Conservation (phyloP, 1,140 invertebrate genomes). For the Notospermus geniculatus region DNA sequence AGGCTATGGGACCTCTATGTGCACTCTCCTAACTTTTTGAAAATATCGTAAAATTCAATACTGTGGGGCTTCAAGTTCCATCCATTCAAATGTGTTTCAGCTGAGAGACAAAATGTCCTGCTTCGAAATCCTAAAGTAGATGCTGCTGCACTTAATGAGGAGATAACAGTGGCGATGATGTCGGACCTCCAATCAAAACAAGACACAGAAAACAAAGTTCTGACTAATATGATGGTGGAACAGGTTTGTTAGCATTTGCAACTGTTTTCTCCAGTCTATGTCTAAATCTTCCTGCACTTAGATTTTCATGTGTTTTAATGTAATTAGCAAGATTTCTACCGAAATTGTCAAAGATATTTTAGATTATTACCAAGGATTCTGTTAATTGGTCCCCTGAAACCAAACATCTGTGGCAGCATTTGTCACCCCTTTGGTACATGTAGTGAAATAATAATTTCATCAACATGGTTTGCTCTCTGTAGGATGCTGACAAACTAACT, state of each 20-base stretch:
- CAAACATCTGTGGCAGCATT: background rate
- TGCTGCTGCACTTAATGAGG: constrained; percentile 24
- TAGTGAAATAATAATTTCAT: no score
- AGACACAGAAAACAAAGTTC: constrained; percentile 25
- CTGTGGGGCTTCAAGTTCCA: no score
- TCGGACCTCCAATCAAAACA: constrained; percentile 43
- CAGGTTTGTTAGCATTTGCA: no score
- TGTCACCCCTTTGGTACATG: no score
- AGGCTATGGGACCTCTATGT: no score
- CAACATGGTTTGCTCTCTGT: constrained; percentile 25
- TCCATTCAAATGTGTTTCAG: no score
- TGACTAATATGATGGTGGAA: constrained; percentile 29
- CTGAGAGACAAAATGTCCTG: constrained; percentile 29
- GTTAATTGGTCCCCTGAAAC: background rate
- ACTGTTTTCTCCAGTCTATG: background rate
- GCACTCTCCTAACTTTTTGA: no score
- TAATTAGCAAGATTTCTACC: no score
- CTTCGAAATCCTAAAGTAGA: constrained; percentile 15
- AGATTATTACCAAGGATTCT: constrained; percentile 3
- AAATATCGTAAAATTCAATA: no score
- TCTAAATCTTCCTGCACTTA: no score
- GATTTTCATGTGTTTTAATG: no score
- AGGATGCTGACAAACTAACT: constrained; percentile 27
- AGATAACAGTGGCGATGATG: constrained; percentile 34
- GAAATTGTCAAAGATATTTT: no score